phyloP scores from a whole-genome alignment of 2,113 vertebrate genomes.

The Gavia stellata region DNA sequence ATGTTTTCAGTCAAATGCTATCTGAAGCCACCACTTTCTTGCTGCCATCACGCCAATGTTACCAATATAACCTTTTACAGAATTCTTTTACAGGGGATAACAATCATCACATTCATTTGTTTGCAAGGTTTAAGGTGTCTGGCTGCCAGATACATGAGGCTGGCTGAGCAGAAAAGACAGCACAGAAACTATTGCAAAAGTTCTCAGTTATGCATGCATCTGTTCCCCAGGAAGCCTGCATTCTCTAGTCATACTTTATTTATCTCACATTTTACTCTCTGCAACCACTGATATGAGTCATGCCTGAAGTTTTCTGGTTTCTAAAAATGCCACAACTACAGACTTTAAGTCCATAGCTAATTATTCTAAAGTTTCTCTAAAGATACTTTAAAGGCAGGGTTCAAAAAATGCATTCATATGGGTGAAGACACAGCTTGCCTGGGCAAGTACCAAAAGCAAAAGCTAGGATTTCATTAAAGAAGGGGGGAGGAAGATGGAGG shows the following conservation, averaged over 20 bases:
- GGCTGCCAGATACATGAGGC: not conserved
- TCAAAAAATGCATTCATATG: not conserved
- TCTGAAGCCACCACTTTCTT: not conserved
- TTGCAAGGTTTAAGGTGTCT: not conserved
- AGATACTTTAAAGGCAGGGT: not conserved
- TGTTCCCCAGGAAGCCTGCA: not conserved
- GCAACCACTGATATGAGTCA: constrained; percentile 14
- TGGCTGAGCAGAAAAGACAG: not conserved
- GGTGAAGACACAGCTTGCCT: constrained; percentile 5
- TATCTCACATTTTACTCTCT: constrained; percentile 10
- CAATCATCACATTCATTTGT: not conserved
- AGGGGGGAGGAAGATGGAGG: not conserved
- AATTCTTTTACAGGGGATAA: not conserved
- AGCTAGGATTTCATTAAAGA: constrained; percentile 17
- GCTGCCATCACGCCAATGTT: not conserved
- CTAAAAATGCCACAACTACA: constrained; percentile 37
- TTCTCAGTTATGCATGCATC: not conserved
- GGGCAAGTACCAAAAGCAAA: constrained; percentile 32
- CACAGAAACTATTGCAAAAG: not conserved
- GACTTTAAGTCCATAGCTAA: constrained; percentile 1
- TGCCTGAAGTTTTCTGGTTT: not conserved
- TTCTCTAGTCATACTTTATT: constrained; percentile 16
- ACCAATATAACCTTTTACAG: not conserved
- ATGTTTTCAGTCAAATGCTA: not conserved
- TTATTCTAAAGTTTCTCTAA: constrained; percentile 35